Base-by-base conservation (phyloP, 1,140 invertebrate genomes). In the Bombus difficillimus region DNA sequence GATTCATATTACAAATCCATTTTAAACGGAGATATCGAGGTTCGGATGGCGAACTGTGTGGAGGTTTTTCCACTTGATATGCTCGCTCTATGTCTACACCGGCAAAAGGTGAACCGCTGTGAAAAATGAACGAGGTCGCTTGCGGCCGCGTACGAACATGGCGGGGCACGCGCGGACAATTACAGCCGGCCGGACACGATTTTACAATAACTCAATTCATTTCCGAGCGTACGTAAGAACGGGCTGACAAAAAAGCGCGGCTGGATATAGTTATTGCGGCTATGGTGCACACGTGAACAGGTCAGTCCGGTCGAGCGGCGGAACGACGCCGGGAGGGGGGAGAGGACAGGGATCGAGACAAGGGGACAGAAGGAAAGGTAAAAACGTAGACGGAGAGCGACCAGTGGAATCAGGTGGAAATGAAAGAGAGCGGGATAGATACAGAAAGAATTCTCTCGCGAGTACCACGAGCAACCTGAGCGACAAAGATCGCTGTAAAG, bases 161-260 rank as follows among this genome's bases (percentile, higher is more conserved):
- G 57, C 25, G 53, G 47, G 4, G 76, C 41, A 87, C 76, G 80
- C 88, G 77, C 77, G 84, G 69, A 82, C 85, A 90, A 73, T 89
- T 76, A 80, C 75, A 80, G 28, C 41, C 85, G 59, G 39, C 64
- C 66, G 72, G 82, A 77, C 89, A 83, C 69, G 78, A 68, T 90
- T 89, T 83, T 87, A 88, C 86, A 90, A 90, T 90, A 90, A 90
- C 88, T 90, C 86, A 90, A 90, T 89, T 86, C 89, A 82, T 90
- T 90, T 90, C 85, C 88, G n/a, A 82, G 78, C 73, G 64, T 53
- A 53, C 43, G 78, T 71, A 90, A 90, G 88, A 90, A 90, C 85
- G 74, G 34, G 25, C 47, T 74, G 69, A 53, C 79, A 83, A 83
- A 90, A 90, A 90, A 75, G 80, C 53, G 74, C 43, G 57, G 66